A percentile compares a stretch with the other conserved stretches of the same genome.
Evolutionary conservation across 2,113 vertebrate genomes (phyloP).

Genomic region (Poecile atricapillus): DNA sequence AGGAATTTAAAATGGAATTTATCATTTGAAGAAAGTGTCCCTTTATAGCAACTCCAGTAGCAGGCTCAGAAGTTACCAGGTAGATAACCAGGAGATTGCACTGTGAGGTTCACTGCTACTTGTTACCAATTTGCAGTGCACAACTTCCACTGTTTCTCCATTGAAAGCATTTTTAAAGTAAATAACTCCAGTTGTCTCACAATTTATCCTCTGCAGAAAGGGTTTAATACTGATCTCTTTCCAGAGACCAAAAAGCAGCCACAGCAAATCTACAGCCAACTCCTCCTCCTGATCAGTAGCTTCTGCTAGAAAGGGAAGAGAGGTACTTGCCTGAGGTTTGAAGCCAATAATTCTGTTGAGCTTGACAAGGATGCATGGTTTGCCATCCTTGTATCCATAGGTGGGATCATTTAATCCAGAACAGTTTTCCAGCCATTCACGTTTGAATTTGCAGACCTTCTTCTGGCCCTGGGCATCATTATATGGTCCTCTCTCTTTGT

Average conservation of each 20-base stretch:
- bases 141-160: neutral
- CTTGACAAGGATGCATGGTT: conserved; percentile 90
- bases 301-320: neutral
- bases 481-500: conserved; percentile 73
- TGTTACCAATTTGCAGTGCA: neutral
- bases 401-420: conserved; percentile 69
- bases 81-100: neutral
- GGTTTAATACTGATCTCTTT: neutral
- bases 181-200: neutral
- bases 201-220: neutral
- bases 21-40: neutral
- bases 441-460: conserved; percentile 82
- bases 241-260: neutral
- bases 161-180: neutral
- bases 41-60: neutral
- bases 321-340: conserved; percentile 82
- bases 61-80: neutral
- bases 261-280: neutral
- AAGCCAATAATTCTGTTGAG: conserved; percentile 93
- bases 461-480: conserved; percentile 54
- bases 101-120: neutral
- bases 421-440: conserved; percentile 78
- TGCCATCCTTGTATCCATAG: conserved; percentile 83
- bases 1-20: neutral
- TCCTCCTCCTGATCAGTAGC: neutral